Conservation (phyloP, 2,888 invertebrate genomes). For the Mayetiola destructor region DNA sequence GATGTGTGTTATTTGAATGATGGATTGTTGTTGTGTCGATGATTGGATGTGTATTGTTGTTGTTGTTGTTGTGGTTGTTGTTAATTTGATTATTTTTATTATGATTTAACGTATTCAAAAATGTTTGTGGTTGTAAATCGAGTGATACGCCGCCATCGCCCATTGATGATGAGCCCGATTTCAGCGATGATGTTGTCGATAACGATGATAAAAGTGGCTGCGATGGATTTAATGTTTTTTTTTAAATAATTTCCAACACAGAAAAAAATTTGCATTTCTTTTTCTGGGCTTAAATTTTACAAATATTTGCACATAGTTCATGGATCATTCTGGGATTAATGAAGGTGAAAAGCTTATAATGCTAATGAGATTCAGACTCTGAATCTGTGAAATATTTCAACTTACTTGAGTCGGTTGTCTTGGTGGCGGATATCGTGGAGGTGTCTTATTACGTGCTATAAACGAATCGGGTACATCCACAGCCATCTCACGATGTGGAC, state of each 20-base stretch:
- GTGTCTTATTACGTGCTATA: slow-evolving; percentile 78
- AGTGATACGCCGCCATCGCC: slow-evolving; percentile 20
- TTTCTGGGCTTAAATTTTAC: too few relatives aligned
- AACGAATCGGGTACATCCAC: slow-evolving; percentile 95
- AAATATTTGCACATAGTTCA: too few relatives aligned
- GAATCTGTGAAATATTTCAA: slow-evolving; percentile 16
- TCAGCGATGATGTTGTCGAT: not conserved
- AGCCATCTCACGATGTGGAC: slow-evolving; percentile 95
- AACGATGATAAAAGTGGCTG: slow-evolving; percentile 11
- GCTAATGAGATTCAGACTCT: too few relatives aligned
- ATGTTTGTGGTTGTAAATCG: slow-evolving; percentile 26
- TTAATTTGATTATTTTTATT: slow-evolving; percentile 20
- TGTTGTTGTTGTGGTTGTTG: too few relatives aligned
- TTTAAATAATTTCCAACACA: too few relatives aligned
- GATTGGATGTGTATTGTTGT: slow-evolving; percentile 4
- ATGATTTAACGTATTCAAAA: slow-evolving; percentile 16
- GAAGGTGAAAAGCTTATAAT: too few relatives aligned
- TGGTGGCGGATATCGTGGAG: slow-evolving; percentile 78
- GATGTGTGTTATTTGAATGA: slow-evolving; percentile 6
- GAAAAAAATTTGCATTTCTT: too few relatives aligned
- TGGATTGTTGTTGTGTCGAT: slow-evolving; percentile 3
- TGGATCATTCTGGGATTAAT: too few relatives aligned
- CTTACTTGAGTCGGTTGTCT: slow-evolving; percentile 48
- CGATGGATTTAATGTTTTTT: too few relatives aligned
- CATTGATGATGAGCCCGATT: slow-evolving; percentile 10